Conservation (phyloP, 2,797 vertebrate species). For the Thunnus albacares region DNA sequence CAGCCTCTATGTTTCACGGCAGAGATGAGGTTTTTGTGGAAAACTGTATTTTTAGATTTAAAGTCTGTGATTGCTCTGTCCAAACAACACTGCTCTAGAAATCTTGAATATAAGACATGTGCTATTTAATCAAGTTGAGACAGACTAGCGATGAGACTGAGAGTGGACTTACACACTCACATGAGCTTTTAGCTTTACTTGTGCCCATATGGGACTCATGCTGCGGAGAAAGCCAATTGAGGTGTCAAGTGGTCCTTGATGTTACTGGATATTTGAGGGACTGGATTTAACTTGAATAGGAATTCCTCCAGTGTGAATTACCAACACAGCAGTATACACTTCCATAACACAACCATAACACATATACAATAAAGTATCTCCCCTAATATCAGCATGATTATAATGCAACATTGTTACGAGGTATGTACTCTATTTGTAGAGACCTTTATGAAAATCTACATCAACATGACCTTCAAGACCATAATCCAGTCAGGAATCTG, state of each 20-base stretch:
- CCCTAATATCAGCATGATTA: background rate
- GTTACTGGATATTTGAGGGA: constrained; percentile 2
- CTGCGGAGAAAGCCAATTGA: background rate
- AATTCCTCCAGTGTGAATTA: background rate
- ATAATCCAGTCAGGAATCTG: background rate
- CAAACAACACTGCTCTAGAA: background rate
- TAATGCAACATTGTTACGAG: background rate
- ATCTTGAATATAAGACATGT: background rate
- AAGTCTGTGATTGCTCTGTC: background rate
- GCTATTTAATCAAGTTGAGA: too few species aligned
- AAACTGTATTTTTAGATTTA: constrained; percentile 4
- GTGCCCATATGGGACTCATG: background rate
- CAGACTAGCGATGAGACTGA: too few species aligned
- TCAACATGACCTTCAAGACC: too few species aligned
- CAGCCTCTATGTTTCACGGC: background rate
- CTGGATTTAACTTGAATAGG: background rate
- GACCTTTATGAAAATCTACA: background rate
- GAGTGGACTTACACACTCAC: too few species aligned
- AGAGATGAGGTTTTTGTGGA: background rate
- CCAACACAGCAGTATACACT: background rate
- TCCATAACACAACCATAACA: background rate
- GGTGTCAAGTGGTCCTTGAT: background rate
- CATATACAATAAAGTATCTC: background rate
- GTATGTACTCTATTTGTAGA: too few species aligned
- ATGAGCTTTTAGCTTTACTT: background rate